Conservation (phyloP, 1,140 invertebrate species). For the honey bee (Apis mellifera) region DNA sequence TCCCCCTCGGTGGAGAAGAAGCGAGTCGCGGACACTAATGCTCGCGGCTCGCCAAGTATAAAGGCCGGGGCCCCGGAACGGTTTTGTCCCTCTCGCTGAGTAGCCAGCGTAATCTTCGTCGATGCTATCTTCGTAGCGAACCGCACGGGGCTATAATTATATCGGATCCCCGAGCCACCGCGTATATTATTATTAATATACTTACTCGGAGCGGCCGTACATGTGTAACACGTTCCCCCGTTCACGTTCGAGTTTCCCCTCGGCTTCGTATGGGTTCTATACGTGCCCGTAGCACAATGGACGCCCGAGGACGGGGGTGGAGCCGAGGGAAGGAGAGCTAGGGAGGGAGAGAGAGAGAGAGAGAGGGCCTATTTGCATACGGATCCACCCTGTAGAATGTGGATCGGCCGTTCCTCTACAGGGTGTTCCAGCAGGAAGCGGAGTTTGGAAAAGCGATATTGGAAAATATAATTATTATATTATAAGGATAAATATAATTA, state of each 20-base stretch:
- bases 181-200: constrained; percentile 77
- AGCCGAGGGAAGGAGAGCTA: constrained; percentile 69
- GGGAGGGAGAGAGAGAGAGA: constrained; percentile 62
- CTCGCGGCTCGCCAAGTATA: constrained; percentile 60
- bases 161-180: constrained; percentile 73
- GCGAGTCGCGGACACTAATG: constrained; percentile 37
- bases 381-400: constrained; percentile 73
- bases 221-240: constrained; percentile 42
- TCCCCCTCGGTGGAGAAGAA: not conserved
- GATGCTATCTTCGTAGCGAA: constrained; percentile 66
- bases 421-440: not conserved
- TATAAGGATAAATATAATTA: too few species aligned
- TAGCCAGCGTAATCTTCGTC: constrained; percentile 64
- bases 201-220: constrained; percentile 56
- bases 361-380: constrained; percentile 78
- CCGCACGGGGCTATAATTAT: constrained; percentile 74
- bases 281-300: constrained; percentile 71
- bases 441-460: not conserved
- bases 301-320: constrained; percentile 78
- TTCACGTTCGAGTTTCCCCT: constrained; percentile 25
- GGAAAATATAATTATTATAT: too few species aligned
- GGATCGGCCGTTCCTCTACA: constrained; percentile 66
- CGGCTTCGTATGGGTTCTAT: constrained; percentile 22
- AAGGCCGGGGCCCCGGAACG: constrained; percentile 50
- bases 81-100: constrained; percentile 57